These are phyloP conservation scores for Amphipoea oculea DNA, from an alignment of 2,888 invertebrate species.

Conservation along the genomic window DNA sequence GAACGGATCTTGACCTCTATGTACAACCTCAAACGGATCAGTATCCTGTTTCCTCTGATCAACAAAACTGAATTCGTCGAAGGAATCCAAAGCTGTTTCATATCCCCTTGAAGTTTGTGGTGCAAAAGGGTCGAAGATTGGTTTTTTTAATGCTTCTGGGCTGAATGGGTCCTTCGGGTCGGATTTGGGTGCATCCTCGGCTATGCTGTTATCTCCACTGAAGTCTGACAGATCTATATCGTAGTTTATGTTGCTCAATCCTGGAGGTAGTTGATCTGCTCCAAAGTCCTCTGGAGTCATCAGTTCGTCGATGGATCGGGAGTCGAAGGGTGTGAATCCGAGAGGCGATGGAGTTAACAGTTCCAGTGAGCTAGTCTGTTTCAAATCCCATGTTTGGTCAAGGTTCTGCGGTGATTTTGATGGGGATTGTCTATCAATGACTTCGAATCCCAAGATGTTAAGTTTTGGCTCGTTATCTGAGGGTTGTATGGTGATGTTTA, in stretches of 20 bases:
- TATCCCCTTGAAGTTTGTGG: slow-evolving; percentile 79
- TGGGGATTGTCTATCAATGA: slow-evolving; percentile 79
- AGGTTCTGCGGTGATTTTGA: slow-evolving; percentile 78
- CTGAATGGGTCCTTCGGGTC: slow-evolving; percentile 90
- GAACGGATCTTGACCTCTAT: slow-evolving; percentile 73
- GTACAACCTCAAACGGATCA: slow-evolving; percentile 83
- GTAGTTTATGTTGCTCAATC: slow-evolving; percentile 93
- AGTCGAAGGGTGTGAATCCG: slow-evolving; percentile 90
- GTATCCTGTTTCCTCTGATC: slow-evolving; percentile 71
- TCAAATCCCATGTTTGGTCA: slow-evolving; percentile 81
- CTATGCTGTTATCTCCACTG: slow-evolving; percentile 93
- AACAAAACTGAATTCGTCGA: slow-evolving; percentile 82
- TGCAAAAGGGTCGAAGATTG: slow-evolving; percentile 88
- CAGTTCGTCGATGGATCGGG: slow-evolving; percentile 90
- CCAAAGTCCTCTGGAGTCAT: slow-evolving; percentile 91
- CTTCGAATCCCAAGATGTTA: slow-evolving; percentile 80
- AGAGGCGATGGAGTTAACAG: slow-evolving; percentile 91
- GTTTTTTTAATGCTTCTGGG: slow-evolving; percentile 85
- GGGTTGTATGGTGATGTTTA: slow-evolving; percentile 59
- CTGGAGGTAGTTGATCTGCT: slow-evolving; percentile 89
- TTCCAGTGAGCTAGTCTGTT: slow-evolving; percentile 86
- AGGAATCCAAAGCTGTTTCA: slow-evolving; percentile 76
- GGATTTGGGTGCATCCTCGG: slow-evolving; percentile 87
- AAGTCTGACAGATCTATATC: slow-evolving; percentile 94
- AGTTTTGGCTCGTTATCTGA: slow-evolving; percentile 74